Base-by-base conservation (phyloP, 2,113 vertebrate species). In the Lophius piscatorius region DNA sequence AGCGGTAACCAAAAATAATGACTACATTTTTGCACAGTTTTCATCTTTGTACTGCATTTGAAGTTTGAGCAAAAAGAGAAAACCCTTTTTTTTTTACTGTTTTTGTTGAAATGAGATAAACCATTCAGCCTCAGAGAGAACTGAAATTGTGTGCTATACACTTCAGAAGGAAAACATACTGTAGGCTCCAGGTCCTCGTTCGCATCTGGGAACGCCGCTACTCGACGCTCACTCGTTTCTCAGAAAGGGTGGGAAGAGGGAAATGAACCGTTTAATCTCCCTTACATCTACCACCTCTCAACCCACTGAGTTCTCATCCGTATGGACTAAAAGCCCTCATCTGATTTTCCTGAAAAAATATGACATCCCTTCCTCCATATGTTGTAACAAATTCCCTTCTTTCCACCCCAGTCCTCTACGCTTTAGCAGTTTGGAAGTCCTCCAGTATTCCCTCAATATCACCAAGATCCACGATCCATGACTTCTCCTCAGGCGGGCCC, bases 91-190 rank as follows among this genome's bases (percentile, higher is more conserved):
- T 26, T 31, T 33, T 26, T 20, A 21, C 28, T 45, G 39, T 78
- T 81, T 66, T 60, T 79, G 17, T 76, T 68, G 11, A 65, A 85
- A 70, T 83, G 56, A 70, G 26, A 76, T 48, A 69, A 73, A 70
- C 26, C 28, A 28, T 33, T 72, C 50, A 64, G 69, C 66, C 33
- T 60, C 51, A 59, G 42, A 60, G 51, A 73, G 62, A 61, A 59
- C 76, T 75, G 75, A 78, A 39, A 74, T 29, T 44, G 52, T 78
- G 79, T 80, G 73, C 80, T 80, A 73, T 84, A 81, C 66, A 87
- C 78, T 81, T 83, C 74, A 82, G 71, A 85, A 82, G 63, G 73
- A 81, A 76, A 80, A 78, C 76, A 41, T 34, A 56, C 56, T 49
- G 55, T 67, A 20, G 54, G 31, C 42, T 81, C 63, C 44, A 78